Conservation (phyloP, 2,113 vertebrate genomes). For the Pao palembangensis region DNA sequence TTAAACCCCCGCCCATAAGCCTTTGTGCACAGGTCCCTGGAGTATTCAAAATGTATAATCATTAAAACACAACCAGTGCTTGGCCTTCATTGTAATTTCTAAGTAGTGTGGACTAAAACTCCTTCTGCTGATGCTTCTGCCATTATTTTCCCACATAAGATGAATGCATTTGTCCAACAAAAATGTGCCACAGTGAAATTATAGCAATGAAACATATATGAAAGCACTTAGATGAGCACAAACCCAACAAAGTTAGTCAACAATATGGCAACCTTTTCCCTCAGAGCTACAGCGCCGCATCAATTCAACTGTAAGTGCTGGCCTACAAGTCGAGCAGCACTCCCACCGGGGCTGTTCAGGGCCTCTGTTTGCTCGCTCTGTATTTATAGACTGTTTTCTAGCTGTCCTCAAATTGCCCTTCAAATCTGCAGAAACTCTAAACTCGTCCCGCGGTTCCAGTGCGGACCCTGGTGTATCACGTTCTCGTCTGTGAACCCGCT, state of each 20-base stretch:
- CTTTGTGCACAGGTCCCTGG: slow-evolving; percentile 45
- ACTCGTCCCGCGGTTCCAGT: slow-evolving; percentile 40
- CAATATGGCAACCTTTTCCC: slow-evolving; percentile 13
- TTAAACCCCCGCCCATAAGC: slow-evolving; percentile 40
- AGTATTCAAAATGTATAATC: slow-evolving; percentile 68
- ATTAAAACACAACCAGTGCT: slow-evolving; percentile 61
- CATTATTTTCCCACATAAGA: slow-evolving; percentile 1
- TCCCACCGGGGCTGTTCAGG: slow-evolving; percentile 50
- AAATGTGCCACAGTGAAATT: not conserved
- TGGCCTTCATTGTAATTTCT: slow-evolving; percentile 52
- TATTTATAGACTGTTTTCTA: slow-evolving; percentile 66
- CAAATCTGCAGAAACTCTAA: slow-evolving; percentile 45
- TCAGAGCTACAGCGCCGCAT: slow-evolving; percentile 18
- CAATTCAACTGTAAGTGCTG: slow-evolving; percentile 46
- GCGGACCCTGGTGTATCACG: slow-evolving; percentile 11
- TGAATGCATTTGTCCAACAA: slow-evolving; percentile 1
- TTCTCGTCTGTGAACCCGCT: slow-evolving; percentile 19
- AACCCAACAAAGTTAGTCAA: slow-evolving; percentile 23
- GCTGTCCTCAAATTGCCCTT: slow-evolving; percentile 69
- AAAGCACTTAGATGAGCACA: slow-evolving; percentile 23
- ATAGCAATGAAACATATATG: slow-evolving; percentile 9
- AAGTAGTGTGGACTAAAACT: slow-evolving; percentile 29
- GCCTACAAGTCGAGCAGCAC: slow-evolving; percentile 33
- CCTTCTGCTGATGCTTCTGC: slow-evolving; percentile 37
- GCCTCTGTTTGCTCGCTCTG: slow-evolving; percentile 52